Evolutionary conservation across 1,140 invertebrate genomes (phyloP).

Genomic region (Trachelipus rathkii): DNA sequence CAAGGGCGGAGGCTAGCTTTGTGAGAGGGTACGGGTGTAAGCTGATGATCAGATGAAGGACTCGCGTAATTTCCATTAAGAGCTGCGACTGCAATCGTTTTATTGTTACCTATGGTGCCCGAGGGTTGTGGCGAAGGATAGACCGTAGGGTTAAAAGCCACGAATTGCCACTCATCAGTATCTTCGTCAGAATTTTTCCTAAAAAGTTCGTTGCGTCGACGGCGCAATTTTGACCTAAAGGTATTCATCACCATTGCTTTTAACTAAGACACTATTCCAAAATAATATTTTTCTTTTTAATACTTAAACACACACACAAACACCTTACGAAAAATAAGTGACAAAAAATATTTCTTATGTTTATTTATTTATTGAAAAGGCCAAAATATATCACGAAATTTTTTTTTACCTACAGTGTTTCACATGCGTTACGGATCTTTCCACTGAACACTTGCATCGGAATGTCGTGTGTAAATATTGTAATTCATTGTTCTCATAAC

Average conservation of each 20-base stretch:
- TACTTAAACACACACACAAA: neutral
- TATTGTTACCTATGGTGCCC: constrained; percentile 32
- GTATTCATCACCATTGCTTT: constrained; percentile 46
- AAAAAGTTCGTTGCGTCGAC: constrained; percentile 44
- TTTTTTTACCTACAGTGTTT: neutral
- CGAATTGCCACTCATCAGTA: constrained; percentile 45
- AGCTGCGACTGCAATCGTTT: neutral
- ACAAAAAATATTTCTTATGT: neutral
- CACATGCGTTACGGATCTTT: neutral
- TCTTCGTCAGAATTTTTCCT: constrained; percentile 40
- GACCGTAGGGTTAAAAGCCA: constrained; percentile 42
- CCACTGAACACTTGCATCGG: neutral
- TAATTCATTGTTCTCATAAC: neutral
- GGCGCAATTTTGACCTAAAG: constrained; percentile 44
- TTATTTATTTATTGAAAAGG: neutral
- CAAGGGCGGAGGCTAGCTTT: constrained; percentile 40
- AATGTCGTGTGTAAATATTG: neutral
- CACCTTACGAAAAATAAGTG: neutral
- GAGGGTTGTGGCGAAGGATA: constrained; percentile 21
- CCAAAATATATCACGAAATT: neutral
- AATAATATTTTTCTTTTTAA: too few species aligned
- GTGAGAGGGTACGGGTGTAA: constrained; percentile 20
- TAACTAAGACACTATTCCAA: too few species aligned
- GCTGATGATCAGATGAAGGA: constrained; percentile 5
- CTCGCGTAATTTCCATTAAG: constrained; percentile 25